A percentile compares a stretch with the other conserved stretches of the same genome.
Evolutionary conservation across 2,113 vertebrate genomes (phyloP).

Genomic region (Heliornis fulica): DNA sequence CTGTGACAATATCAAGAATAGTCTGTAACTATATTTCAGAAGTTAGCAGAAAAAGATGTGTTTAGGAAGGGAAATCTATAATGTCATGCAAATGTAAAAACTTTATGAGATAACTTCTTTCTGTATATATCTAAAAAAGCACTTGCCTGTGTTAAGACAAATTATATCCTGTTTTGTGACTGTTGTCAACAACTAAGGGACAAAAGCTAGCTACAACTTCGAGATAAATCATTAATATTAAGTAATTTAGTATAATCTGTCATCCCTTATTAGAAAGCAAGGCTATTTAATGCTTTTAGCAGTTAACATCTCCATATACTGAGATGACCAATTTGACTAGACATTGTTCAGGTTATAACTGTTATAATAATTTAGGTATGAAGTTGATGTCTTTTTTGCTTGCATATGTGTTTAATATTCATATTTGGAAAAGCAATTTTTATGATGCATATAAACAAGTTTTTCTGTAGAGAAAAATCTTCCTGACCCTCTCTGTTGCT

Average conservation of each 20-base stretch:
- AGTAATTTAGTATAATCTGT: neutral
- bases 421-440: neutral
- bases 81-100: neutral
- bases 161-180: neutral
- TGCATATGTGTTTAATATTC: neutral
- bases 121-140: neutral
- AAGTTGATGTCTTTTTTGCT: neutral
- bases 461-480: neutral
- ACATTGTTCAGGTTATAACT: neutral
- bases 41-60: neutral
- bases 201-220: neutral
- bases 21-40: neutral
- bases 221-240: neutral
- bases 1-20: neutral
- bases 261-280: neutral
- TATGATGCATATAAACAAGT: neutral
- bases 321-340: neutral
- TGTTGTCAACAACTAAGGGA: neutral
- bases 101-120: fast-evolving
- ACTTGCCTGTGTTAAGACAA: neutral
- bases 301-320: neutral
- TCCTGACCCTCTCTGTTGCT: neutral
- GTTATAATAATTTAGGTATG: neutral
- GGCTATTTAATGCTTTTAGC: neutral
- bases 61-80: neutral